Conservation (phyloP, 1,140 invertebrate genomes). For the Trichomalopsis sarcophagae region DNA sequence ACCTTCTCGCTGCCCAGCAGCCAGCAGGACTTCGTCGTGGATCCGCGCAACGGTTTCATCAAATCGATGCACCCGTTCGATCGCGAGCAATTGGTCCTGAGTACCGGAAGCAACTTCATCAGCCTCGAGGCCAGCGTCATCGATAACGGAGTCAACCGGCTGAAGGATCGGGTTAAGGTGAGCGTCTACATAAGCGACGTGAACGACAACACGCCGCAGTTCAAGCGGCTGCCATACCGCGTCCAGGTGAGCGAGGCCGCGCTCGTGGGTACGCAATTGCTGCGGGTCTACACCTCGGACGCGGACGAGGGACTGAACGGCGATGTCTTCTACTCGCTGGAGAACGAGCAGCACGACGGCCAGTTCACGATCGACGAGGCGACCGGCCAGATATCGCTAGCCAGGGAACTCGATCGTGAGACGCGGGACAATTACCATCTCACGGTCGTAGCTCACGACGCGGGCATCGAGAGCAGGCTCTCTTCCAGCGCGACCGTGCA, state of each 20-base stretch:
- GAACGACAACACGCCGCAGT: slow-evolving; percentile 94
- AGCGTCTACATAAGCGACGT: slow-evolving; percentile 92
- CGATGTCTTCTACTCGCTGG: slow-evolving; percentile 90
- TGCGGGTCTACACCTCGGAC: slow-evolving; percentile 90
- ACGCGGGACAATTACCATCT: slow-evolving; percentile 86
- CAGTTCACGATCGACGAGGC: slow-evolving; percentile 90
- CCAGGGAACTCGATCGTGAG: slow-evolving; percentile 89
- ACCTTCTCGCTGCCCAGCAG: slow-evolving; percentile 87
- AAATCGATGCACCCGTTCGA: slow-evolving; percentile 91
- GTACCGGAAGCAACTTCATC: slow-evolving; percentile 85
- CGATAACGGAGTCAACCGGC: slow-evolving; percentile 88
- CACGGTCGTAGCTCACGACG: slow-evolving; percentile 88
- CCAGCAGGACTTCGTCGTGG: slow-evolving; percentile 90
- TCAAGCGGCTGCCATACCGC: slow-evolving; percentile 87
- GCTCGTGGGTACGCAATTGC: slow-evolving; percentile 84
- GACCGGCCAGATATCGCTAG: slow-evolving; percentile 89
- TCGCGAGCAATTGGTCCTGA: slow-evolving; percentile 86
- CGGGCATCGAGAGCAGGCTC: slow-evolving; percentile 80
- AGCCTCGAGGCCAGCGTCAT: slow-evolving; percentile 89
- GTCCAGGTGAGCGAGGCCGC: slow-evolving; percentile 91
- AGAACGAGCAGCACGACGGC: slow-evolving; percentile 86
- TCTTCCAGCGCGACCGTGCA: slow-evolving; percentile 85
- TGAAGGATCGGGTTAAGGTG: slow-evolving; percentile 92
- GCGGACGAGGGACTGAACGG: slow-evolving; percentile 93
- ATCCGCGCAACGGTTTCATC: slow-evolving; percentile 93